Evolutionary conservation across 2,888 invertebrate species (phyloP).

Genomic region (Melangyna quadrimaculata): DNA sequence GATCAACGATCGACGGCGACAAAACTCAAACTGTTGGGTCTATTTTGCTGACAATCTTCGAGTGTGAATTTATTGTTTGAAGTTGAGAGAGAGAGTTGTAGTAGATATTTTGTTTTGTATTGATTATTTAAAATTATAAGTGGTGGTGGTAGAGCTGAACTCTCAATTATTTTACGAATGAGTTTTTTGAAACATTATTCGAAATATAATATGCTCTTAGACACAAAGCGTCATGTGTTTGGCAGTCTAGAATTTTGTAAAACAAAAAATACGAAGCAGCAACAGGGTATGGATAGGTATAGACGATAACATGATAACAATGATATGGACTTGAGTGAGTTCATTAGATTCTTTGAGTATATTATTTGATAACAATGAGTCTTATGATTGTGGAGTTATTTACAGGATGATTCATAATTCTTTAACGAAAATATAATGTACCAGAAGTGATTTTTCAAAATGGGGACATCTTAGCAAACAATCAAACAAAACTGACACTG

Average conservation of each 20-base stretch:
- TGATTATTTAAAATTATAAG: slow-evolving; percentile 77
- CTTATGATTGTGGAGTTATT: background rate
- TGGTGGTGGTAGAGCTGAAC: background rate
- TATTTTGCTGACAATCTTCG: slow-evolving; percentile 56
- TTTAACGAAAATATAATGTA: no score
- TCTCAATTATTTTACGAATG: slow-evolving; percentile 1
- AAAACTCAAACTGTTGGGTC: slow-evolving; percentile 64
- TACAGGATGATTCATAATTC: slow-evolving; percentile 12
- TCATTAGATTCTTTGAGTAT: background rate
- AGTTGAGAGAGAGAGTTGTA: slow-evolving; percentile 36
- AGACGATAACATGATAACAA: slow-evolving; percentile 18
- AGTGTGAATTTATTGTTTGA: slow-evolving; percentile 45
- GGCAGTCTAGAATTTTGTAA: background rate
- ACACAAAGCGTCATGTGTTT: background rate
- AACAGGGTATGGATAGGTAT: slow-evolving; percentile 39
- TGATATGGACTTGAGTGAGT: slow-evolving; percentile 11
- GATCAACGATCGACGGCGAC: slow-evolving; percentile 71
- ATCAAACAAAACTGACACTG: no score
- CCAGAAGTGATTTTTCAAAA: no score
- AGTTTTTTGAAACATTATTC: background rate
- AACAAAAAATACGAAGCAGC: background rate
- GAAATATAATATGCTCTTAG: background rate
- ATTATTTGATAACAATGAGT: slow-evolving; percentile 40
- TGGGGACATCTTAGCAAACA: no score
- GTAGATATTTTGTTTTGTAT: slow-evolving; percentile 81